Base-by-base conservation (phyloP, 2,888 invertebrate genomes). In the Polyommatus iphigenia region DNA sequence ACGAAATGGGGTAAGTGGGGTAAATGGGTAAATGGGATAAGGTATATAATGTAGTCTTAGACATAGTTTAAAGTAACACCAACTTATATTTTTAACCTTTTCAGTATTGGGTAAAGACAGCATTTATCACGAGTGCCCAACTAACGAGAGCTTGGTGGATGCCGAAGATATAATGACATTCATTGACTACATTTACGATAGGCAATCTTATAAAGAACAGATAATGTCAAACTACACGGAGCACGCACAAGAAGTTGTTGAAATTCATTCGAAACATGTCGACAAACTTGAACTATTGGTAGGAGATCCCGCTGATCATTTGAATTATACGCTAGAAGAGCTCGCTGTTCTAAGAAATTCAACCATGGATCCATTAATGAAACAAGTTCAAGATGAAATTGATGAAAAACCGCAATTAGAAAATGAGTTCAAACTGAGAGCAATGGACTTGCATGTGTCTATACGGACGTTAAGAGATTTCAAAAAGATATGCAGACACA, bases 281-380 rank as follows among this genome's bases (percentile, higher is more conserved):
- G 75, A 83, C 62, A 72, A 80, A 3, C 85, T 85, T 46, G 80
- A 80, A 18, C 20, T 79, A 20, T 81, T 79, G 79, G 80, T 87
- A 4, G 67, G 81, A 29, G 79, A 84, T 36, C 83, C 84, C 3
- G 87, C 88, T 2, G 67, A 80, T 46, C 87, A 88, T 83, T 81
- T 90, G n/a, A 81, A 83, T 77, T 83, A 89, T 78, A 81, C 87
- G 36, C 62, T 90, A 32, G 76, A 85, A n/a, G 83, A 84, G 67
- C 80, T 89, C n/a, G 78, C 77, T 4, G n/a, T 54, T 6, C 78
- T 78, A 0, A 83, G 84, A 6, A 59, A 57, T 20, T 29, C 79
- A 5, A 62, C 77, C 24, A 80, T 88, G 67, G 81, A 84, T 73
- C 84, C 84, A 8, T 29, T 77, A 1, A 80, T 85, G 3, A 71